Conservation (phyloP, 2,888 invertebrate genomes). For the Metopia argyrocephala region DNA sequence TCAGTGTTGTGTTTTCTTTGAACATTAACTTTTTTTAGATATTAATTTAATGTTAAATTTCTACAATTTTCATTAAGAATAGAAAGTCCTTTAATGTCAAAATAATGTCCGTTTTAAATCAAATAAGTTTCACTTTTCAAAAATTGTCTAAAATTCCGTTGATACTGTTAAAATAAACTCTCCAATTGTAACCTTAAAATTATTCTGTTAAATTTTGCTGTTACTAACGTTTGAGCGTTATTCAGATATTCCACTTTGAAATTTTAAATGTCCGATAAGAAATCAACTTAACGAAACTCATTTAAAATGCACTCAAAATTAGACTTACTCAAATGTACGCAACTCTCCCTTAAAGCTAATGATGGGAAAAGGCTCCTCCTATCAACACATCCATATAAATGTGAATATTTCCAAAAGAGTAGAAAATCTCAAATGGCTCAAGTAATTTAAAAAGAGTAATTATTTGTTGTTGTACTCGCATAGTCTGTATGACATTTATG, state of each 20-base stretch:
- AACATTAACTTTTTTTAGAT: no score
- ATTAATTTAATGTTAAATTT: no score
- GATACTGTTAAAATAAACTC: slow-evolving; percentile 10
- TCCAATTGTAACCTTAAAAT: neutral
- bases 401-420: slow-evolving; percentile 35
- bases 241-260: neutral
- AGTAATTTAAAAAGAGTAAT: slow-evolving; percentile 18
- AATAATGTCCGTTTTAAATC: no score
- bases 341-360: slow-evolving; percentile 35
- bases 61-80: no score
- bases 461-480: neutral
- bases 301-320: neutral
- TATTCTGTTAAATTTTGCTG: slow-evolving; percentile 26
- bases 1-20: no score
- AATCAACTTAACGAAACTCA: slow-evolving; percentile 56
- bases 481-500: slow-evolving; percentile 22
- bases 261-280: slow-evolving; percentile 35
- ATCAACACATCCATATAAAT: neutral
- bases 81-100: slow-evolving; percentile 30
- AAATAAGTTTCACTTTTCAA: slow-evolving; percentile 46
- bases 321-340: neutral
- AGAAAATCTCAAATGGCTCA: neutral
- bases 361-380: slow-evolving; percentile 49
- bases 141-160: neutral
- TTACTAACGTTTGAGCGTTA: neutral